Conservation (phyloP, 1,140 invertebrate species). For the Drosophila oshimai region DNA sequence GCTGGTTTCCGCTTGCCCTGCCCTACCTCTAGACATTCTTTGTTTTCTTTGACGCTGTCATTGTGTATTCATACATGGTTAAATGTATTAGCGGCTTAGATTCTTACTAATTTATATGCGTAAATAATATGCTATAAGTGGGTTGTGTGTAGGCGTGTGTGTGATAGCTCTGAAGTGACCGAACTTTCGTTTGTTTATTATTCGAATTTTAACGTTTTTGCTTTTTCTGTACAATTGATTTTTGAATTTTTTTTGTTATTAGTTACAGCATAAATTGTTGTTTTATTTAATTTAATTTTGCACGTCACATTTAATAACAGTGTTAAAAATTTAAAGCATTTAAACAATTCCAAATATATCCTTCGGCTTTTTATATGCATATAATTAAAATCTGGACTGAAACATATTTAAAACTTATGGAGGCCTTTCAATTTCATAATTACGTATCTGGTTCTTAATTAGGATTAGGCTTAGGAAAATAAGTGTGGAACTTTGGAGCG, state of each 20-base stretch:
- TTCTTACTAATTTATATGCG: conserved; percentile 62
- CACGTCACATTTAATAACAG: conserved; percentile 70
- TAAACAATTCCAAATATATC: conserved; percentile 49
- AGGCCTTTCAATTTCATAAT: conserved; percentile 71
- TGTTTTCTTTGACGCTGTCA: conserved; percentile 33
- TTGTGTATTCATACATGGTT: conserved; percentile 56
- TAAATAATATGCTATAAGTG: conserved; percentile 65
- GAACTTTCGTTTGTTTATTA: conserved; percentile 61
- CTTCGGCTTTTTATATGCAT: conserved; percentile 26
- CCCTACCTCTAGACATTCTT: conserved; percentile 41
- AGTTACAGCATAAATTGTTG: conserved; percentile 47
- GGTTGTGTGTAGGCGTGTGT: conserved; percentile 18
- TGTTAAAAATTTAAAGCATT: conserved; percentile 62
- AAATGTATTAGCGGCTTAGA: conserved; percentile 67
- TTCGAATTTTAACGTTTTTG: conserved; percentile 71
- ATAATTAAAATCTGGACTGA: conserved; percentile 36
- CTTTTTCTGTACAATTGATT: conserved; percentile 68
- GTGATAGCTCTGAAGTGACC: conserved; percentile 40
- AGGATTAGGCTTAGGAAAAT: conserved; percentile 24
- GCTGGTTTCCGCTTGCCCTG: conserved; percentile 31
- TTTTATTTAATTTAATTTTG: conserved; percentile 59
- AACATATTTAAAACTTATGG: conserved; percentile 52
- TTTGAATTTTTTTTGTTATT: conserved; percentile 14
- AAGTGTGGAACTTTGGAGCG: conserved; percentile 20
- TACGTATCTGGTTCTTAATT: conserved; percentile 75